Percentiles rank a stretch among this genome's conserved stretches.
These are phyloP conservation scores for Melopsittacus undulatus DNA, from an alignment of 2,797 vertebrate genomes.

Conservation along the genomic window DNA sequence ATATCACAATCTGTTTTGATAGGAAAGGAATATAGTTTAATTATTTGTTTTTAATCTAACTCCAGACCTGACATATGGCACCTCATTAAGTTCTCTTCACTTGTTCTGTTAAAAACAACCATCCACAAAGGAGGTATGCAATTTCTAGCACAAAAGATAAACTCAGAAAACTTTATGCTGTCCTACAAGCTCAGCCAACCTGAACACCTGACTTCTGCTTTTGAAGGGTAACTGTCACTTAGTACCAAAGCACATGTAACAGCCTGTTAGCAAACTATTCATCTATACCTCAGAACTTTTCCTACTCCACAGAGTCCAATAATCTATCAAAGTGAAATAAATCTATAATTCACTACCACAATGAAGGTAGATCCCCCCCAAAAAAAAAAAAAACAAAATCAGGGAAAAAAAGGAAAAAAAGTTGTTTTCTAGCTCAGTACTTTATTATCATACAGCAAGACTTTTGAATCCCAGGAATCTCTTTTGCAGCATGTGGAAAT, in stretches of 20 bases:
- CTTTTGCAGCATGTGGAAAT: neutral
- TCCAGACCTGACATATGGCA: conserved; percentile 69
- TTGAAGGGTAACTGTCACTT: neutral
- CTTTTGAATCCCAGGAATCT: neutral
- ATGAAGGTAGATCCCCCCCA: neutral
- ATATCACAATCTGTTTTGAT: conserved; percentile 69
- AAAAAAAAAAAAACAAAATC: neutral
- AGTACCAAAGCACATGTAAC: neutral
- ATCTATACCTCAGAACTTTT: neutral
- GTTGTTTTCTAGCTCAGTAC: neutral
- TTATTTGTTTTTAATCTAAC: conserved; percentile 75
- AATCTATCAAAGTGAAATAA: neutral
- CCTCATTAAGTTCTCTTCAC: conserved; percentile 62
- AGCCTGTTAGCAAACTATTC: neutral
- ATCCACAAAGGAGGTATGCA: conserved; percentile 15
- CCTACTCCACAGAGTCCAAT: neutral
- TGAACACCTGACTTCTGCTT: neutral
- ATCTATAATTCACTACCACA: neutral
- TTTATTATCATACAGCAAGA: neutral
- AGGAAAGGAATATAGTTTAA: conserved; percentile 66
- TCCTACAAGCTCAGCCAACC: conserved; percentile 3
- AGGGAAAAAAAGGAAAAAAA: neutral
- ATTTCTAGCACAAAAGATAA: conserved; percentile 56
- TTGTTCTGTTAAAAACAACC: conserved; percentile 65
- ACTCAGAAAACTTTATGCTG: conserved; percentile 17